Base-by-base conservation (phyloP, 2,797 vertebrate species). In the Gadopsis bispinosus region DNA sequence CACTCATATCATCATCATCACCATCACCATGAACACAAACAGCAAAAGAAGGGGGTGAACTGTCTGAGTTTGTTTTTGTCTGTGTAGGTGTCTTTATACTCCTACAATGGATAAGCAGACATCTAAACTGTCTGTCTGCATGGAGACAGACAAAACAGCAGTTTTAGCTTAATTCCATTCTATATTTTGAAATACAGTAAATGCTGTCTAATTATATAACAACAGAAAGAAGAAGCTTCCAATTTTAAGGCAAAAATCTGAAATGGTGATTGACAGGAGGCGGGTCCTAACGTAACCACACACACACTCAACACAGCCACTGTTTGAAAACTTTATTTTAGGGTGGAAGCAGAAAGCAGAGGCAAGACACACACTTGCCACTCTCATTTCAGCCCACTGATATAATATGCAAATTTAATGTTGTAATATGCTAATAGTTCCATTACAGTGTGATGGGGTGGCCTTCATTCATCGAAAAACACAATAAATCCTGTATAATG, bases 11-110 rank as follows among this genome's bases (percentile, higher is more conserved):
- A 43, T 47, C 51, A 59, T 51, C 26, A 26, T 26, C 26, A 33
- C 65, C 22, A 33, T 65, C 12, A 1, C 60, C 60, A 63, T 75
- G 48, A 70, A 81, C 83, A 79, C 75, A 85, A 89, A 83, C 69
- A 51, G 2, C 22, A 54, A 79, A 66, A 64, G n/a, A 76, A 37
- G 20, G 50, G 45, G 33, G 50, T 50, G 59, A 41, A 9, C n/a
- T 61, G 35, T 50, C 41, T 54, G 71, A 77, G 79, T 83, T 69
- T 75, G 70, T 82, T 65, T 75, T 51, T 63, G 64, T 79, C 66
- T 82, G 50, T 31, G 47, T 66, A 39, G 69, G 67, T 85, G 60
- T 10, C 3, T 83, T 69, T 50, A 41, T 59, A 9, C 22, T 58
- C 20, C 19, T 41, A 31, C 47, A n/a, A 7, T 43, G 39, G 4